These are phyloP conservation scores for Platysteira castanea DNA, from an alignment of 2,113 vertebrate species.

Conservation along the genomic window DNA sequence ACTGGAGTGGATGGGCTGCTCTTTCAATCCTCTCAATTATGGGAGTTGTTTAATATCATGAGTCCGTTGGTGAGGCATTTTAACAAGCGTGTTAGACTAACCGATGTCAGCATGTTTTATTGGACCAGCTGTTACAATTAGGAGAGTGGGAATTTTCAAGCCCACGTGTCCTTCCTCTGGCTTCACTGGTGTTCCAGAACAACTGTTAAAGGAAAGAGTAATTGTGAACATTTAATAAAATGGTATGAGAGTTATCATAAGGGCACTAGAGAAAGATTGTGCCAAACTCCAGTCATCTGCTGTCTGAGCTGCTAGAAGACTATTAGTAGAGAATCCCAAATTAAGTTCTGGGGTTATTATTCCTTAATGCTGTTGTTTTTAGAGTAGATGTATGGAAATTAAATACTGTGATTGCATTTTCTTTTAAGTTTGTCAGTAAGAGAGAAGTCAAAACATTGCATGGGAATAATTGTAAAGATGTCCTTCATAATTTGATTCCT, in stretches of 20 bases:
- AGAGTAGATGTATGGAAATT: background rate
- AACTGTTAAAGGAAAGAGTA: background rate
- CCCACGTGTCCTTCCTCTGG: background rate
- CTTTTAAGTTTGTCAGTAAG: background rate
- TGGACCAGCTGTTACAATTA: background rate
- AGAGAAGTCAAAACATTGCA: background rate
- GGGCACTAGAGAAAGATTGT: background rate
- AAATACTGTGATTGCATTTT: background rate
- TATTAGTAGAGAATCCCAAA: background rate
- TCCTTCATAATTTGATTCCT: background rate
- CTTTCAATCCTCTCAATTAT: background rate
- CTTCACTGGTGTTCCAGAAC: background rate
- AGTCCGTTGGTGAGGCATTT: background rate
- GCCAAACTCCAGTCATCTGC: background rate
- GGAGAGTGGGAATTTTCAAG: background rate
- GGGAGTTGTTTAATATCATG: background rate
- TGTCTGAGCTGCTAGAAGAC: background rate
- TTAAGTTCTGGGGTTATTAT: background rate
- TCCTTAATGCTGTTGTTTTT: background rate
- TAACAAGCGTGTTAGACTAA: background rate
- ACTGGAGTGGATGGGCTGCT: background rate
- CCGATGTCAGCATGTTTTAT: background rate
- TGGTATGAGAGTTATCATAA: background rate
- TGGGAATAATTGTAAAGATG: background rate
- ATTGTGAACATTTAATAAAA: background rate